Conservation (phyloP, 37 sponge, comb jelly and placozoan species). For the Oscarella lobularis region DNA sequence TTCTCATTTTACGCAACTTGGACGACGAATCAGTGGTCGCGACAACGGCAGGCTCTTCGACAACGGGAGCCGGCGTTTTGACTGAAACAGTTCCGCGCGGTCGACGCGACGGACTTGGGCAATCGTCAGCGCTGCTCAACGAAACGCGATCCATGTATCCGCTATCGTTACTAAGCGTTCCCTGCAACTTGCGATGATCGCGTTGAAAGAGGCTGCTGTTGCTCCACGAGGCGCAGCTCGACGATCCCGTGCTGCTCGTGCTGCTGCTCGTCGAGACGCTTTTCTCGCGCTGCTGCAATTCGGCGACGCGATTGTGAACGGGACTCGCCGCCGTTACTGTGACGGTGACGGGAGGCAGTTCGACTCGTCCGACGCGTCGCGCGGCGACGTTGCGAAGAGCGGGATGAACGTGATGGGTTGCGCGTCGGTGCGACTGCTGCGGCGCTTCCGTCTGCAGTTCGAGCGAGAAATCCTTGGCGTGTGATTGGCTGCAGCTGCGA, state of each 20-base stretch:
- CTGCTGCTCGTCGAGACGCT: constrained; percentile 1
- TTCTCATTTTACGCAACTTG: not conserved
- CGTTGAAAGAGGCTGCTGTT: not conserved
- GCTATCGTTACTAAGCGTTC: not conserved
- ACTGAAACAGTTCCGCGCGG: too few relatives aligned
- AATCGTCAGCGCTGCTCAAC: not conserved
- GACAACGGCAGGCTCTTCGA: not conserved
- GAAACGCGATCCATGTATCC: not conserved
- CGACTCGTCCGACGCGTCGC: not conserved
- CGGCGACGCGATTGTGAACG: not conserved
- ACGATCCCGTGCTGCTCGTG: not conserved
- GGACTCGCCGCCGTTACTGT: not conserved
- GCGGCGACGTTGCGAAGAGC: not conserved
- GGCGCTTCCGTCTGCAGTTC: not conserved
- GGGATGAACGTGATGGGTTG: not conserved
- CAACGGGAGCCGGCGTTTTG: not conserved
- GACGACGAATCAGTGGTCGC: not conserved
- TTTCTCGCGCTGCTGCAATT: not conserved
- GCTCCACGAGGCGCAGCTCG: not conserved
- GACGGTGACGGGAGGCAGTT: not conserved
- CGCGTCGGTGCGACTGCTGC: not conserved
- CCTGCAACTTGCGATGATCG: not conserved
- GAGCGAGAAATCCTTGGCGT: not conserved
- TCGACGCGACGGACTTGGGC: not conserved
- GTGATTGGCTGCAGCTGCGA: not conserved